Base-by-base conservation (phyloP, 1,140 invertebrate species). In the Hormaphis cornu region DNA sequence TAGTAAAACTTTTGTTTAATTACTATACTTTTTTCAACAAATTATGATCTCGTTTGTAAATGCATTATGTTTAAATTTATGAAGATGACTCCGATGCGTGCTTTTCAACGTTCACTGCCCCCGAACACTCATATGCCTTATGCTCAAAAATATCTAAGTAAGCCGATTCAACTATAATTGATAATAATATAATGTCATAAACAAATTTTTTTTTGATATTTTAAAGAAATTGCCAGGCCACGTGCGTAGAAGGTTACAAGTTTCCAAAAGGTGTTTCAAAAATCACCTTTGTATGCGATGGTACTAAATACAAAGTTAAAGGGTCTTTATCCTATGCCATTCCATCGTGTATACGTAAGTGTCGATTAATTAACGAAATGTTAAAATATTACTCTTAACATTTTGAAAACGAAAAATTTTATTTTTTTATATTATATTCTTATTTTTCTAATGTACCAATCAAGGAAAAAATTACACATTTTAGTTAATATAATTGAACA, bases 261-360 rank as follows among this genome's bases (percentile, higher is more conserved):
- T 87, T 88, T 75, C 82, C 83, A 0, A 82, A 83, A 75, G 84
- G 84, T 16, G 76, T 79, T 20, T 77, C 69, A 5, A 74, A 78
- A 42, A 53, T 87, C 1, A 77, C 78, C 7, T 74, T 86, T 42
- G 76, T 73, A 10, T 88, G 87, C 73, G 73, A 76, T 10, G 76
- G 82, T 44, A 80, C 81, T 20, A 72, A 80, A 56, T 88, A 86
- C 85, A 75, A 81, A 66, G 76, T 84, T 48, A 73, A 77, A 56
- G 81, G 80, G 46, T 77, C 79, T 12, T 78, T 78, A 18, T 83
- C 81, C 75, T 74, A 72, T 0, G 71, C 70, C 7, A 77, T 86
- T 12, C 85, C 85, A 5, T 75, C 82, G 28, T 88, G 87, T 73
- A 80, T 85, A 81, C 84, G 86, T 83, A 80, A 79, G 80, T 76